Evolutionary conservation across 2,797 vertebrate genomes (phyloP), one percentile per base, ranked within the genome.

Genomic region (Enteromius unitaeniatus): DNA sequence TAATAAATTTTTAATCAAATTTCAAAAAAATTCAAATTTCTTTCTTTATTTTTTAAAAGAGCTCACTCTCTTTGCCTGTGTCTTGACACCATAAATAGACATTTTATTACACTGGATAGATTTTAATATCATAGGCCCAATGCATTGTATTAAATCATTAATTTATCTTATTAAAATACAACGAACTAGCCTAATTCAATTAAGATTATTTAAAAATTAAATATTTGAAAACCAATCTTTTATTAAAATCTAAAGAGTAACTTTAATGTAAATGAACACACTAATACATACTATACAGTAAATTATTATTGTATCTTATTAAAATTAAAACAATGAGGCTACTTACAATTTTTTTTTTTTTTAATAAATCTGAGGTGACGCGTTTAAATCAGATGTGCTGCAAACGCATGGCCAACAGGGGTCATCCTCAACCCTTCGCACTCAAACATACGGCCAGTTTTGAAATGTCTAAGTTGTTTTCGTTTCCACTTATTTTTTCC

Each of bases 401-500:
- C 45, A 14, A 9, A 23, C 21, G 64, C 45, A 42, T 7, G 26
- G 34, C 64, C 87, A 85, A 78, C 55, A 88, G 87, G 83, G 82
- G 85, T 73, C 87, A 80, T n/a, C 47, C 49, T 76, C 23, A 67
- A 65, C 68, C 70, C 55, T 67, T 26, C 64, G 1, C 47, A 21
- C 40, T 19, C n/a, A 78, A 45, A 47, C 45, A 58, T 15, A 60
- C 45, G 2, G 3, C 21, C 21, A 26, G 42, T 3, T 78, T 58
- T 45, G 5, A 68, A 47, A 49, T 2, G n/a, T 4, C 34, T 21
- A 55, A 19, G 26, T 19, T 60, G 37, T 78, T 78, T 81, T 69
- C 77, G 51, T 80, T 78, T 78, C 58, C 69, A 47, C 67, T 28
- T 79, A 15, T 15, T 65, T 74, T 79, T 86, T 86, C 85, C 85